Evolutionary conservation across 2,888 invertebrate genomes (phyloP).

Genomic region (Drosophila kambysellisi): DNA sequence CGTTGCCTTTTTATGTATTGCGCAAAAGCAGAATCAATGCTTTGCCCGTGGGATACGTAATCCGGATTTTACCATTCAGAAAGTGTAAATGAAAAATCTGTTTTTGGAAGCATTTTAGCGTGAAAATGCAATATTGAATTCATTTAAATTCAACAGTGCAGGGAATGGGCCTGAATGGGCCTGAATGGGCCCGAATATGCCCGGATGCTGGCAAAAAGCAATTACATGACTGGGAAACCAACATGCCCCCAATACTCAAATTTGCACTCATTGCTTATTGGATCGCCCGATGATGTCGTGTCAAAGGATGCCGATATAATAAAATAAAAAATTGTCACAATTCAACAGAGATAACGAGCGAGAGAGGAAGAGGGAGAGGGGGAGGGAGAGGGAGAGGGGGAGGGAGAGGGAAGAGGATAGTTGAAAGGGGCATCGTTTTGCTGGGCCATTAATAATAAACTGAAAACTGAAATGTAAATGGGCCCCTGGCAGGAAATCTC

Average conservation of each 20-base stretch:
- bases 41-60: conserved; percentile 82
- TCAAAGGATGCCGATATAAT: conserved; percentile 45
- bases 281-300: conserved; percentile 31
- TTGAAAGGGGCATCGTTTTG: conserved; percentile 2
- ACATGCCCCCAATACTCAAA: neutral
- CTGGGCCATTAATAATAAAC: conserved; percentile 69
- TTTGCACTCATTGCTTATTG: conserved; percentile 41
- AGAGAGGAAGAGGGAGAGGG: neutral
- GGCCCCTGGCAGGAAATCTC: conserved; percentile 46
- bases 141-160: conserved; percentile 78
- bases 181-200: conserved; percentile 10
- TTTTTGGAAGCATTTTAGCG: conserved; percentile 84
- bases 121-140: conserved; percentile 84
- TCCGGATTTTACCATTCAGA: conserved; percentile 83
- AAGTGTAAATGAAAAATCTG: conserved; percentile 84
- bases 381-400: neutral
- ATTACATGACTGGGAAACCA: conserved; percentile 64
- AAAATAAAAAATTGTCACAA: conserved; percentile 56
- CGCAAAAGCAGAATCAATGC: conserved; percentile 78
- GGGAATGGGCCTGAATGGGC: conserved; percentile 22
- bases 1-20: conserved; percentile 40
- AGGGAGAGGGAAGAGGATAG: neutral
- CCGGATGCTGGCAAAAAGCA: conserved; percentile 66
- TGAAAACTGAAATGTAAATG: conserved; percentile 68
- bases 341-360: conserved; percentile 7